Percentiles rank a stretch among this genome's conserved stretches.
Conservation (phyloP, 2,888 invertebrate genomes). For the Alloscopus bannaensis region DNA sequence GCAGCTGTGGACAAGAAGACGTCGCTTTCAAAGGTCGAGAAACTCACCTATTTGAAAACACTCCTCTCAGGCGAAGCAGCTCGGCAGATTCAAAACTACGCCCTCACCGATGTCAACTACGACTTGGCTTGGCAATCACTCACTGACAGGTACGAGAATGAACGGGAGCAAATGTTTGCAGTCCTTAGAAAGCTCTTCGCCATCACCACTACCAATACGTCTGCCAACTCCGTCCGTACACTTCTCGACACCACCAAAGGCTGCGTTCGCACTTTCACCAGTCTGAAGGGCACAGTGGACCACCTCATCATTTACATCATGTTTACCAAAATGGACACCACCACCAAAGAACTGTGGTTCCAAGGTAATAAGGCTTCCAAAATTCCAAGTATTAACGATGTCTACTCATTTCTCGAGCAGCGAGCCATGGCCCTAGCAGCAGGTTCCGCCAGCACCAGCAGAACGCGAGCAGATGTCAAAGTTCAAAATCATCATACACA, state of each 20-base stretch:
- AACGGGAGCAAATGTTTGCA: conserved; percentile 46
- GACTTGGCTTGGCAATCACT: conserved; percentile 52
- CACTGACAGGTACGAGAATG: conserved; percentile 46
- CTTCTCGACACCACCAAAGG: conserved; percentile 50
- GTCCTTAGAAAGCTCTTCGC: conserved; percentile 27
- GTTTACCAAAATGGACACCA: conserved; percentile 31
- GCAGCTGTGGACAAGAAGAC: conserved; percentile 41
- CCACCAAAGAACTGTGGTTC: conserved; percentile 44
- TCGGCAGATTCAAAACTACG: conserved; percentile 16
- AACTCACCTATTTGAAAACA: conserved; percentile 50
- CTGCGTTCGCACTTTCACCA: conserved; percentile 36
- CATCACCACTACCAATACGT: conserved; percentile 1
- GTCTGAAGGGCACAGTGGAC: conserved; percentile 20
- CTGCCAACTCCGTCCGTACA: conserved; percentile 20
- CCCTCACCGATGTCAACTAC: conserved; percentile 57
- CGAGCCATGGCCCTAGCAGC: conserved; percentile 15
- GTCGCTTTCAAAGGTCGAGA: conserved; percentile 34
- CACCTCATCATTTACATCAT: conserved; percentile 28
- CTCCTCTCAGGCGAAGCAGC: conserved; percentile 57
- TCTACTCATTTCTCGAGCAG: conserved; percentile 31
- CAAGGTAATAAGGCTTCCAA: conserved; percentile 14
- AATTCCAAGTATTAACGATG: background rate
- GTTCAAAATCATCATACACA: conserved; percentile 4
- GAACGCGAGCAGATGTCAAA: background rate
- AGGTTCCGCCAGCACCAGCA: background rate